These are phyloP conservation scores for Athene cunicularia DNA, from an alignment of 2,113 vertebrate genomes.

Conservation along the genomic window DNA sequence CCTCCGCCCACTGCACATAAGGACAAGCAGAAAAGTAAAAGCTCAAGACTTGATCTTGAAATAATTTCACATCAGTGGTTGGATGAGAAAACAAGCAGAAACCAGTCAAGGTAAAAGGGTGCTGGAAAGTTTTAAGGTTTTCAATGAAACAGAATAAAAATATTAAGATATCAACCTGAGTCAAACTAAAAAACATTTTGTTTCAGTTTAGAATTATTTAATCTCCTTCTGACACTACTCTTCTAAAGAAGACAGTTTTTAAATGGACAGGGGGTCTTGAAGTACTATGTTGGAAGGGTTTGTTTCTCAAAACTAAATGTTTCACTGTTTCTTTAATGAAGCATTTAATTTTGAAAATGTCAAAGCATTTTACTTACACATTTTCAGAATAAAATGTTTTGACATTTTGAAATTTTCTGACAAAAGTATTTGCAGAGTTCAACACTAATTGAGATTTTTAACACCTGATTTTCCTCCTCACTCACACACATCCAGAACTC, in stretches of 20 bases:
- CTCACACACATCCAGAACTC: no score
- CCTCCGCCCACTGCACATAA: no score
- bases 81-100: not conserved
- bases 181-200: not conserved
- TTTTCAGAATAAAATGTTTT: not conserved
- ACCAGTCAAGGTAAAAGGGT: not conserved
- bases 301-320: not conserved
- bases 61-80: not conserved
- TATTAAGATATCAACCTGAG: not conserved
- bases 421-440: not conserved
- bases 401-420: not conserved
- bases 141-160: not conserved
- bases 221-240: not conserved
- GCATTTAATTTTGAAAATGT: not conserved
- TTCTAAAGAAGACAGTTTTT: not conserved
- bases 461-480: not conserved
- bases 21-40: not conserved
- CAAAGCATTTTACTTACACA: not conserved
- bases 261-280: not conserved
- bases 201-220: not conserved
- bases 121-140: not conserved
- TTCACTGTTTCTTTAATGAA: not conserved
- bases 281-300: not conserved
- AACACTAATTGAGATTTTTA: not conserved
- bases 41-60: not conserved